A percentile compares a stretch with the other conserved stretches of the same genome.
phyloP scores from a whole-genome alignment of 2,888 invertebrate species.

The Coremacera marginata region DNA sequence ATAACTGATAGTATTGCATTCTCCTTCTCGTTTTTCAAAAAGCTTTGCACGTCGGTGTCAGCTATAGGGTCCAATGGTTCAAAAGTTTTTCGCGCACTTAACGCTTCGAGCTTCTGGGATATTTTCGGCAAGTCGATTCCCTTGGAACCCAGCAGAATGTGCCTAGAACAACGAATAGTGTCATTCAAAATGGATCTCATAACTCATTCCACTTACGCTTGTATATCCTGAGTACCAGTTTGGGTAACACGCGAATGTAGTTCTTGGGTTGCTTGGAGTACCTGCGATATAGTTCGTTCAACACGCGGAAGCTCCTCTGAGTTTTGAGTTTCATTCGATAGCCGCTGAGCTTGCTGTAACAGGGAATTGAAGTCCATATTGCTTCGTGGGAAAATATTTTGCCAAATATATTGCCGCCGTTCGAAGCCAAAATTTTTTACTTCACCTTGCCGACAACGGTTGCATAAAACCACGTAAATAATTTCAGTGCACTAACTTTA shows the following conservation, averaged over 20 bases:
- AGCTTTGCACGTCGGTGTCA: conserved; percentile 91
- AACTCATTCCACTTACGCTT: conserved; percentile 75
- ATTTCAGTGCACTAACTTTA: too few relatives aligned
- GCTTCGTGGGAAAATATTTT: not conserved
- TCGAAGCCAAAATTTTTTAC: too few relatives aligned
- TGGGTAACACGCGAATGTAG: conserved; percentile 89
- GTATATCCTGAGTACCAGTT: conserved; percentile 87
- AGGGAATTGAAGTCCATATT: conserved; percentile 84
- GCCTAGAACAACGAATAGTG: conserved; percentile 72
- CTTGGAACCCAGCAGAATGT: conserved; percentile 89
- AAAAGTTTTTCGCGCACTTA: conserved; percentile 88
- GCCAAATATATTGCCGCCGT: too few relatives aligned
- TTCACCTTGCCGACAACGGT: too few relatives aligned
- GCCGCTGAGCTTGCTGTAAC: conserved; percentile 90
- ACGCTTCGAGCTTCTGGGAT: conserved; percentile 88
- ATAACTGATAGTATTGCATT: conserved; percentile 92
- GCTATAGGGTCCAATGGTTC: conserved; percentile 91
- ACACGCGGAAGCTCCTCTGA: conserved; percentile 87
- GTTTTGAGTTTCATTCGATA: conserved; percentile 89
- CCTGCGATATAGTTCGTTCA: conserved; percentile 90
- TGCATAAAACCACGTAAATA: too few relatives aligned
- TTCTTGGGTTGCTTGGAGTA: conserved; percentile 90
- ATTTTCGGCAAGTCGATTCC: conserved; percentile 95
- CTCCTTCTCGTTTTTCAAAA: conserved; percentile 91
- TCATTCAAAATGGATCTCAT: not conserved